phyloP scores from a whole-genome alignment of 1,140 invertebrate genomes.

The Carcinoscorpius rotundicauda region DNA sequence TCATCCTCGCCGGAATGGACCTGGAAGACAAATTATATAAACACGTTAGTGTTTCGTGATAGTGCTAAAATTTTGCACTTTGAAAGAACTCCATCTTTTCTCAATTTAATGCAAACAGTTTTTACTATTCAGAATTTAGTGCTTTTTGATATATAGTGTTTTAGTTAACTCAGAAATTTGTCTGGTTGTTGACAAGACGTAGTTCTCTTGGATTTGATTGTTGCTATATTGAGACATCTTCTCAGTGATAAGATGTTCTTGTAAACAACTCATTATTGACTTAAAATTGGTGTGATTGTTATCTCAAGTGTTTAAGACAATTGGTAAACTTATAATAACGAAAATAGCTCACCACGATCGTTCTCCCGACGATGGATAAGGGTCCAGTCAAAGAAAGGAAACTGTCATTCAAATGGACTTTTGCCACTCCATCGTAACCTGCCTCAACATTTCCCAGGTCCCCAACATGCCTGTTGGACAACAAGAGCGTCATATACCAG shows the following conservation, averaged over 20 bases:
- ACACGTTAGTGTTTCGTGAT: slow-evolving; percentile 8
- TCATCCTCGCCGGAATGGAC: slow-evolving; percentile 87
- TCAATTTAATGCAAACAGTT: too few relatives aligned
- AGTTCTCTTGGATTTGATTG: too few relatives aligned
- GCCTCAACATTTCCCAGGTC: slow-evolving; percentile 39
- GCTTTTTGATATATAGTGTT: too few relatives aligned
- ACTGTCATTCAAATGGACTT: slow-evolving; percentile 32
- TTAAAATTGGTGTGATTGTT: too few relatives aligned
- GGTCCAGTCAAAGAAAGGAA: slow-evolving; percentile 40
- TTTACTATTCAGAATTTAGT: too few relatives aligned
- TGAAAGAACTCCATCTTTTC: neutral
- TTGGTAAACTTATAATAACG: neutral
- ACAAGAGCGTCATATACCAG: too few relatives aligned
- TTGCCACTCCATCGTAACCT: slow-evolving; percentile 29
- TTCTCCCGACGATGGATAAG: slow-evolving; percentile 34
- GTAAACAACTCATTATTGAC: too few relatives aligned
- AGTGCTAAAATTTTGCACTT: slow-evolving; percentile 2
- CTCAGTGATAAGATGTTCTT: too few relatives aligned
- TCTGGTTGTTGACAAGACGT: too few relatives aligned
- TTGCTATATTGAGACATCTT: too few relatives aligned
- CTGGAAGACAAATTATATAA: slow-evolving; percentile 30
- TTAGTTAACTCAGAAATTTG: too few relatives aligned
- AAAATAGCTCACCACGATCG: slow-evolving; percentile 24
- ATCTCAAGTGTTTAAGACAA: neutral
- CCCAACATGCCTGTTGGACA: slow-evolving; percentile 32